Evolutionary conservation across 2,113 vertebrate genomes (phyloP).

Genomic region (Pangasianodon gigas): DNA sequence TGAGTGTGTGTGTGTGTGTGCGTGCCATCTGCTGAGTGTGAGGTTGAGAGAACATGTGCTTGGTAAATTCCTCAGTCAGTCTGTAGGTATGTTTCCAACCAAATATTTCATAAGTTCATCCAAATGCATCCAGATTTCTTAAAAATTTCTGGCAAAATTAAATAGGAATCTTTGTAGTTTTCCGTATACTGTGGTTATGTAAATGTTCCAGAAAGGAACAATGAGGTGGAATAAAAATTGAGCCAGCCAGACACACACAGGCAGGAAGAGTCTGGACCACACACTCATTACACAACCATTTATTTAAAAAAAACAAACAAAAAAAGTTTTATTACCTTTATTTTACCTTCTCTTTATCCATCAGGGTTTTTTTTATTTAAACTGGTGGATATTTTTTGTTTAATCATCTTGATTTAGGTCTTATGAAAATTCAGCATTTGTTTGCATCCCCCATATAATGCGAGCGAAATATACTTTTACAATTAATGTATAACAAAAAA

Average conservation of each 20-base stretch:
- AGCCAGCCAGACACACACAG: not conserved
- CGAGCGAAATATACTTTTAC: not conserved
- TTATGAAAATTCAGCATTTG: not conserved
- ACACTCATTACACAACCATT: not conserved
- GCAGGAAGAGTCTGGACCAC: not conserved
- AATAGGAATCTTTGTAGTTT: not conserved
- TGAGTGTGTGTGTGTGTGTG: slow-evolving; percentile 58
- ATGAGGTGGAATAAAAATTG: not conserved
- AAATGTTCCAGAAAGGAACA: not conserved
- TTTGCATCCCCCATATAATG: not conserved
- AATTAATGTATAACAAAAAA: not conserved
- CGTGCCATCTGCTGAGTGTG: slow-evolving; percentile 27
- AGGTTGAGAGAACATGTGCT: slow-evolving; percentile 21
- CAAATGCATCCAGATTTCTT: not conserved
- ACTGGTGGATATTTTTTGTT: not conserved
- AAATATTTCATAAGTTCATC: not conserved
- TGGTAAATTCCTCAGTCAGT: slow-evolving; percentile 16
- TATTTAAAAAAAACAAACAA: not conserved
- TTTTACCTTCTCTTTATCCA: not conserved
- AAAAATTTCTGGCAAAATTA: not conserved
- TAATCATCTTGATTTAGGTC: not conserved
- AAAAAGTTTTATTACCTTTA: not conserved
- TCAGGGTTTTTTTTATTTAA: not conserved
- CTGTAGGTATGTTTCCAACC: slow-evolving; percentile 12
- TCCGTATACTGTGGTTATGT: not conserved